Conservation (phyloP, 2,888 invertebrate genomes). For the Thera obeliscata region DNA sequence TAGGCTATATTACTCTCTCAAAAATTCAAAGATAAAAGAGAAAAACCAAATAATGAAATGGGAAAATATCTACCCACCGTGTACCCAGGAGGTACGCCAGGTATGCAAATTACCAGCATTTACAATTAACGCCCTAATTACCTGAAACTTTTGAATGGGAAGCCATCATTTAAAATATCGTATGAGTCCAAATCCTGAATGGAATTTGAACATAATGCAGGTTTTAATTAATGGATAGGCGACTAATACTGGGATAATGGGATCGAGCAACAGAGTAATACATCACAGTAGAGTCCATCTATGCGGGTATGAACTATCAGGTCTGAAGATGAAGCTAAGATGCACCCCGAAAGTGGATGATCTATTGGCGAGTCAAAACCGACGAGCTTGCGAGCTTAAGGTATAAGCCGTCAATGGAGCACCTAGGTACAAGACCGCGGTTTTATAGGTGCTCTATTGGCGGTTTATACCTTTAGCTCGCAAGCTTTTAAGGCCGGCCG, state of each 20-base stretch:
- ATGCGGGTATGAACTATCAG: too few species aligned
- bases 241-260: constrained; percentile 41
- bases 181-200: constrained; percentile 39
- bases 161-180: constrained; percentile 37
- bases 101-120: neutral
- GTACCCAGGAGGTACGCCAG: neutral
- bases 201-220: constrained; percentile 52
- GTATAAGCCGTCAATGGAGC: too few species aligned
- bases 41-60: neutral
- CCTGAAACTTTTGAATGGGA: constrained; percentile 28
- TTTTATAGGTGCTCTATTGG: too few species aligned
- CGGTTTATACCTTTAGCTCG: too few species aligned
- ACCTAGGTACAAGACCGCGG: too few species aligned
- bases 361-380: too few species aligned
- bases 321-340: too few species aligned
- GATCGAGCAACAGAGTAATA: constrained; percentile 15
- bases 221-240: constrained; percentile 53
- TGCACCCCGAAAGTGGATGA: too few species aligned
- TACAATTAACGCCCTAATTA: constrained; percentile 23
- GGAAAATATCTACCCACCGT: neutral
- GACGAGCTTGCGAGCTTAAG: too few species aligned
- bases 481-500: too few species aligned
- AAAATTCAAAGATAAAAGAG: too few species aligned
- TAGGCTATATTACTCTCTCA: too few species aligned
- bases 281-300: neutral